Percentiles rank a stretch among this genome's conserved stretches.
These are phyloP conservation scores for Charina bottae DNA, from an alignment of 2,113 vertebrate genomes.

Conservation along the genomic window DNA sequence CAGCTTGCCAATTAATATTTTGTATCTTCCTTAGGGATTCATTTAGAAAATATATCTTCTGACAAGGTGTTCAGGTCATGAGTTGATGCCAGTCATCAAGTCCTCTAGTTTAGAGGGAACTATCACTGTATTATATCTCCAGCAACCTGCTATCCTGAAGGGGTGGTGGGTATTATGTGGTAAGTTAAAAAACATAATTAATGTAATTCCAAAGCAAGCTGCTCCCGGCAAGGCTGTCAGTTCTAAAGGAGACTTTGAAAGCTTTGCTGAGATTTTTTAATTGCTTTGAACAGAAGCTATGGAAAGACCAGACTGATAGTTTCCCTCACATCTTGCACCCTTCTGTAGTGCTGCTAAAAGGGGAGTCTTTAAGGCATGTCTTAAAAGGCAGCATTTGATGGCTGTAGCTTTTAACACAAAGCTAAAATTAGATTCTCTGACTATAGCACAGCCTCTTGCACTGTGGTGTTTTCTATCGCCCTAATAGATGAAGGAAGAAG, in stretches of 20 bases:
- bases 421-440: conserved; percentile 27
- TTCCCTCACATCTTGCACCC: conserved; percentile 33
- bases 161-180: background rate
- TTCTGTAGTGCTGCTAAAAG: conserved; percentile 32
- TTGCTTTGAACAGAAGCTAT: conserved; percentile 32
- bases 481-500: conserved; percentile 8
- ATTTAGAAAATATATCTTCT: background rate
- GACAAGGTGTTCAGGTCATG: background rate
- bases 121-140: background rate
- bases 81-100: background rate
- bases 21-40: background rate
- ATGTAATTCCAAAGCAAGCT: conserved; percentile 10
- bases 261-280: conserved; percentile 31
- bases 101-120: background rate
- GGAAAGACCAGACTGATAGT: conserved; percentile 15
- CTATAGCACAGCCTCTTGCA: background rate
- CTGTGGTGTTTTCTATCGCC: background rate
- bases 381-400: conserved; percentile 37
- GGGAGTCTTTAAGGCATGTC: conserved; percentile 27
- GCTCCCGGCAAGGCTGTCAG: conserved; percentile 13
- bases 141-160: background rate
- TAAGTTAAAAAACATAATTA: conserved; percentile 15
- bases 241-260: conserved; percentile 6
- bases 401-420: conserved; percentile 26
- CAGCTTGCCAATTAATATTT: background rate